These are phyloP conservation scores for Amblyopsis hoosieri DNA, from an alignment of 2,797 vertebrate genomes.

Conservation along the genomic window DNA sequence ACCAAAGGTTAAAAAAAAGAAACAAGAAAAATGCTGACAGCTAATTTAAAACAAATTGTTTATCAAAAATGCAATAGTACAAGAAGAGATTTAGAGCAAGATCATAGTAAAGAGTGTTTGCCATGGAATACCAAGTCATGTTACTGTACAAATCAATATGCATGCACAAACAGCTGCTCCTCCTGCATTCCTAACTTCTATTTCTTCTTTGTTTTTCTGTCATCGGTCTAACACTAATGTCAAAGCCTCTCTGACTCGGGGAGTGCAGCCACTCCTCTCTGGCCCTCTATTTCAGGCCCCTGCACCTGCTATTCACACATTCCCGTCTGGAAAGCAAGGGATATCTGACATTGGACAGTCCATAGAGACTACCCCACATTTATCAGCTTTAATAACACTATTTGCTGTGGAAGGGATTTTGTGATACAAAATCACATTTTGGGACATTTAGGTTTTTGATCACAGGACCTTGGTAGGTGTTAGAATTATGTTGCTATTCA, in stretches of 20 bases:
- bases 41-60: conserved; percentile 12
- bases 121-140: not conserved
- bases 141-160: not conserved
- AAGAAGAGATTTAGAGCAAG: not conserved
- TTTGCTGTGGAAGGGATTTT: conserved; percentile 21
- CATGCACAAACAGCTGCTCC: conserved; percentile 19
- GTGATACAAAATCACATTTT: conserved; percentile 12
- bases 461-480: not conserved
- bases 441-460: not conserved
- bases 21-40: not conserved
- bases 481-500: not conserved
- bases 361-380: conserved; percentile 26
- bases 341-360: conserved; percentile 52
- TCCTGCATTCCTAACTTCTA: conserved; percentile 27
- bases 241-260: conserved; percentile 56
- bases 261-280: conserved; percentile 39
- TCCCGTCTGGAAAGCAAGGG: conserved; percentile 59
- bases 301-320: conserved; percentile 77
- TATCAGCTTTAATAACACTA: conserved; percentile 27
- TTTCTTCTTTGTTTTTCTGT: conserved; percentile 31
- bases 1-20: too few species aligned
- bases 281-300: conserved; percentile 75
- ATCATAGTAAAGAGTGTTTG: not conserved
- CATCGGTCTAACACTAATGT: conserved; percentile 37
- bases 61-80: conserved; percentile 5